Evolutionary conservation across 53 echinoderm and acorn worm species (phyloP), one percentile per base, ranked within the genome.

Genomic region (Echinometra lucunter): DNA sequence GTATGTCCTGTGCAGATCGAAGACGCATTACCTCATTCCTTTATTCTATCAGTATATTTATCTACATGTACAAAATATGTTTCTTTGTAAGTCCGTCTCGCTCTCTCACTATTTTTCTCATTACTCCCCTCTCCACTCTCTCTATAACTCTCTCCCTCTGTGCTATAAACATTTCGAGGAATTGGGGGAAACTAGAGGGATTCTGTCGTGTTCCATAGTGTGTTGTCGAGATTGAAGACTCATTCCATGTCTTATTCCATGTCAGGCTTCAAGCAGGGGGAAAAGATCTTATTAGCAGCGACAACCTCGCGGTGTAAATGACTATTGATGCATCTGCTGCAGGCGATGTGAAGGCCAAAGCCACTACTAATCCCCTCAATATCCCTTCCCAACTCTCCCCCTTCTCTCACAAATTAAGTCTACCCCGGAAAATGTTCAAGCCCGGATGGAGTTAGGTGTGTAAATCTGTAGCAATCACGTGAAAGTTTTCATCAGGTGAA

Each of bases 241-340:
- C 57, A 57, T 78, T 60, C 78, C 6, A 63, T 63, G 58, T 58
- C n/a, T n/a, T n/a, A n/a, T n/a, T n/a, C n/a, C n/a, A n/a, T n/a
- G n/a, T n/a, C n/a, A n/a, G n/a, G n/a, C n/a, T n/a, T n/a, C 58
- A 40, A 23, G 58, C 45, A 70, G 69, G 66, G 78, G 57, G 58
- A 34, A 13, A 63, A 72, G 12, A 56, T 56, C 74, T 94, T 38
- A 94, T 94, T 94, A 94, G 85, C 85, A 40, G 94, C 45, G 94
- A 93, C 93, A 93, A 80, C 56, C 80, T 35, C 83, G 44, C 94
- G 66, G 94, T 83, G 94, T 58, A 94, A 94, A 94, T 94, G 82
- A 94, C 58, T 94, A 94, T 94, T 94, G 94, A 60, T 83, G 44
- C 94, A 94, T 94, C 94, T 94, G 94, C 94, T 94, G 66, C 60